These are phyloP conservation scores for Physella acuta DNA, from an alignment of 1,140 invertebrate species.

Conservation along the genomic window DNA sequence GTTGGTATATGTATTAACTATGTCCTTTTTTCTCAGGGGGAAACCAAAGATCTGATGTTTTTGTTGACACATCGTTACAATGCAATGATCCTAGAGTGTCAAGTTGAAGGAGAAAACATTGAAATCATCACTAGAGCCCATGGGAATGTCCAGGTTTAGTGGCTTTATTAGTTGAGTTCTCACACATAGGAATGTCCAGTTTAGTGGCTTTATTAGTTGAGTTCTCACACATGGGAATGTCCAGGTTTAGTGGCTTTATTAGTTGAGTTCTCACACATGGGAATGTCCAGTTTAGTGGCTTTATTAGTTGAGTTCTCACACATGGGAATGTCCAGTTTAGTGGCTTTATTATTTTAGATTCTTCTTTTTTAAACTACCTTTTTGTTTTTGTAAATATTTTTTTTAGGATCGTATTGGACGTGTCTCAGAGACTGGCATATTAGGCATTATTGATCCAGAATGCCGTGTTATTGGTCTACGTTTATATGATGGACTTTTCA, in stretches of 20 bases:
- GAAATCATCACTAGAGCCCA: conserved; percentile 95
- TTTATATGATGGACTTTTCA: conserved; percentile 95
- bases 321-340: no score
- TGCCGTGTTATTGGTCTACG: conserved; percentile 88
- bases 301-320: no score
- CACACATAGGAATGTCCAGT: no score
- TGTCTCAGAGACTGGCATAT: conserved; percentile 86
- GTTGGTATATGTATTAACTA: not conserved
- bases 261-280: no score
- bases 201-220: no score
- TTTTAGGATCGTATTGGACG: conserved; percentile 66
- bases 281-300: no score
- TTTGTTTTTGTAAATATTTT: conserved; percentile 11
- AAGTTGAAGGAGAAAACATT: conserved; percentile 70
- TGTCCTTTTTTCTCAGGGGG: conserved; percentile 68
- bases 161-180: no score
- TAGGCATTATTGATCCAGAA: conserved; percentile 94
- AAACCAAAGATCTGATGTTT: conserved; percentile 92
- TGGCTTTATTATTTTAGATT: not conserved
- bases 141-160: conserved; percentile 77
- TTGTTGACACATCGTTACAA: conserved; percentile 89
- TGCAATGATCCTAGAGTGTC: conserved; percentile 95
- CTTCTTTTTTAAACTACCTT: not conserved
- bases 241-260: no score
- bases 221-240: no score